Evolutionary conservation across 2,797 vertebrate species (phyloP).

Genomic region (Hydrophis major): DNA sequence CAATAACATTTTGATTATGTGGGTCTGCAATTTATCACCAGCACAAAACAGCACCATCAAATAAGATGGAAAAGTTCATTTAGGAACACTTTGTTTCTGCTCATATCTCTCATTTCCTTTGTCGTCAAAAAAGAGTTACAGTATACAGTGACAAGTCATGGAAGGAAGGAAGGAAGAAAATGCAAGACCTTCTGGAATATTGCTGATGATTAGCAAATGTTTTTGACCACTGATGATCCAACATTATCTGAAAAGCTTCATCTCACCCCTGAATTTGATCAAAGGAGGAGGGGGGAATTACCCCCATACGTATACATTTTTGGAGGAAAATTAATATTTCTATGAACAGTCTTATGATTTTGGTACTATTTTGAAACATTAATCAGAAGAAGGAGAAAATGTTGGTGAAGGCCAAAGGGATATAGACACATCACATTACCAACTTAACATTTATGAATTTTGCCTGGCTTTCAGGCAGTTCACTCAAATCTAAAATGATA

Average conservation of each 20-base stretch:
- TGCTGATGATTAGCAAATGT: background rate
- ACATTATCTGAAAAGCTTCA: background rate
- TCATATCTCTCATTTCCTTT: background rate
- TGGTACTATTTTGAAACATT: background rate
- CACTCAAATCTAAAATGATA: background rate
- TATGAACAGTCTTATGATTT: background rate
- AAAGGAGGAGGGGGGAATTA: background rate
- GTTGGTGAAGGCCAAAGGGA: background rate
- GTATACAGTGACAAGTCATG: background rate
- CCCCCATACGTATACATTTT: background rate
- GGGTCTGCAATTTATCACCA: constrained; percentile 3
- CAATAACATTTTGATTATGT: constrained; percentile 30
- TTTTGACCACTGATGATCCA: background rate
- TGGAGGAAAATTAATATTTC: background rate
- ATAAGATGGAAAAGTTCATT: constrained; percentile 4
- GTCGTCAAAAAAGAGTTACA: background rate
- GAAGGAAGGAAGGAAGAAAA: background rate
- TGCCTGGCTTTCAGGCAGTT: background rate
- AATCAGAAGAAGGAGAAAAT: background rate
- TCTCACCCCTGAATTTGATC: background rate
- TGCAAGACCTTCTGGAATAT: background rate
- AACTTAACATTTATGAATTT: background rate
- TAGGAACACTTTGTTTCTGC: constrained; percentile 1
- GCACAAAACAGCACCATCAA: background rate
- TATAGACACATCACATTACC: background rate